These are phyloP conservation scores for Agrilus mali DNA, from an alignment of 2,888 invertebrate species.

Conservation along the genomic window DNA sequence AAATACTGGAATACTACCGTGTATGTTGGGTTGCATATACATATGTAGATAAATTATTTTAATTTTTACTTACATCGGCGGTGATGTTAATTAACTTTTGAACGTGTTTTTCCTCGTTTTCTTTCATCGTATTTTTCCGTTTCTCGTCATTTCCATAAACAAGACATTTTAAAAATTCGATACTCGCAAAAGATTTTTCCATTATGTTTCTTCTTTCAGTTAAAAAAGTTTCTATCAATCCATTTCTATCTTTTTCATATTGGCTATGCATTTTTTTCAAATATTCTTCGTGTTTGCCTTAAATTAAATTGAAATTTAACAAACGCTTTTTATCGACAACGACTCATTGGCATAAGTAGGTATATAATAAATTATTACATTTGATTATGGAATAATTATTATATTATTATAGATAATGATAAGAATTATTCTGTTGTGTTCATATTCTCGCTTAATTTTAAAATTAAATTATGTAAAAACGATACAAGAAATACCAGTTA, in stretches of 20 bases:
- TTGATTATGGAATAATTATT: too few relatives aligned
- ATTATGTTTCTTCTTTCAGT: conserved; percentile 40
- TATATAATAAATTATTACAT: too few relatives aligned
- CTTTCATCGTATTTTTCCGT: conserved; percentile 28
- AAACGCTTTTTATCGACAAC: conserved; percentile 1
- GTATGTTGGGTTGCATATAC: too few relatives aligned
- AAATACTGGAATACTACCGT: too few relatives aligned
- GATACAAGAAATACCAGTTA: conserved; percentile 14
- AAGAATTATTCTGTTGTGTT: too few relatives aligned
- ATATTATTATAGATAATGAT: too few relatives aligned
- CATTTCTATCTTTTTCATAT: conserved; percentile 40
- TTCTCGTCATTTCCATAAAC: conserved; percentile 25
- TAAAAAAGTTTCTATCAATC: conserved; percentile 38
- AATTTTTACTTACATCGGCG: conserved; percentile 33
- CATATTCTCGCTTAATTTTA: not conserved
- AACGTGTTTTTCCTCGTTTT: conserved; percentile 24
- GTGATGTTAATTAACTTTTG: conserved; percentile 39
- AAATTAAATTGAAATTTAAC: conserved; percentile 6
- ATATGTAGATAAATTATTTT: not conserved
- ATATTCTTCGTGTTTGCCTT: conserved; percentile 38
- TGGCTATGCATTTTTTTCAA: conserved; percentile 32
- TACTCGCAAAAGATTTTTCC: conserved; percentile 31
- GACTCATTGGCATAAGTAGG: too few relatives aligned
- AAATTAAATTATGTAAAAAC: not conserved
- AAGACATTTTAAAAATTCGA: conserved; percentile 31